Base-by-base conservation (phyloP, 2,797 vertebrate species). In the Novumbra hubbsi region DNA sequence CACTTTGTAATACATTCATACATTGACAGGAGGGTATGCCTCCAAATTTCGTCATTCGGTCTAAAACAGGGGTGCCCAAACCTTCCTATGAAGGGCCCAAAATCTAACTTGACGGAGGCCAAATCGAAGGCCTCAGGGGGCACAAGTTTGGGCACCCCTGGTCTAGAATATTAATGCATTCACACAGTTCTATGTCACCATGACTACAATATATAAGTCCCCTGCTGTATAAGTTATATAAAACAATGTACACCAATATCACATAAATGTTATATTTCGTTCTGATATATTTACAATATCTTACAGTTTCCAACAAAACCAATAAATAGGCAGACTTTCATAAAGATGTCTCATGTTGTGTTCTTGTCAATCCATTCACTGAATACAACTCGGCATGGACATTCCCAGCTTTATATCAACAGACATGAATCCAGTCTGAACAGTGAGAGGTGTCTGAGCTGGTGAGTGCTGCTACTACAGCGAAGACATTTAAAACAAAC, bases 211-310 rank as follows among this genome's bases (percentile, higher is more conserved):
- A 66, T 16, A 65, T n/a, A 45, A 45, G 38, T 68, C 21, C 21
- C 4, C 41, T 50, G 45, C 68, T 69, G 24, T 69, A 27, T 28
- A 27, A 27, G 45, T 49, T 24, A 27, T 7, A 28, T 69, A 69
- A 69, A 70, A 70, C 24, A 50, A 30, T 28, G 2, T 28, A 70
- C 48, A 30, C 16, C 24, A 70, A 50, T 70, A 70, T 50, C 68
- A 70, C 68, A 48, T 68, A 28, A 30, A 68, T 68, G 68, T 70
- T 70, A 70, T 52, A 70, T 48, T 30, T 70, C 45, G 24, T 48
- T 70, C 52, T 27, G 68, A 70, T 70, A 69, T 49, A 70, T 70
- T 27, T 70, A 70, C 68, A 70, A 24, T 50, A 70, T 70, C 27
- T 50, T 49, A 70, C 68, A 52, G 45, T 32, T 70, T 70, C 30